These are phyloP conservation scores for Poecile atricapillus DNA, from an alignment of 2,113 vertebrate genomes.

Conservation along the genomic window DNA sequence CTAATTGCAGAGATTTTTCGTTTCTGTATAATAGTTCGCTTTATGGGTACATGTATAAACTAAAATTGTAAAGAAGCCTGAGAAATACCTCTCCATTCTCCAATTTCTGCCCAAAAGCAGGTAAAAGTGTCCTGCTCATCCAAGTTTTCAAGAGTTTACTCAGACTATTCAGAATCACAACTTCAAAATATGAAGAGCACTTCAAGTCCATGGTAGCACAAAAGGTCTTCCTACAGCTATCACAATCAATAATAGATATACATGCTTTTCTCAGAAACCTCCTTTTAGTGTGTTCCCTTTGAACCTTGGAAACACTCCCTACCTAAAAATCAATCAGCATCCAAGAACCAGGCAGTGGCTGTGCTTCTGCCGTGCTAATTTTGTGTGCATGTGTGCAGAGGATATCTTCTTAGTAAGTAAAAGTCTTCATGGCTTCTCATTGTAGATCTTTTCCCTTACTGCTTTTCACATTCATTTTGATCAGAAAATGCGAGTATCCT, in stretches of 20 bases:
- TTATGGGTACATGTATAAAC: background rate
- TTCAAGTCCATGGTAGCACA: background rate
- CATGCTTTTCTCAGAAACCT: background rate
- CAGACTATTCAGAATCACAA: constrained; percentile 20
- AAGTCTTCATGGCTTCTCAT: background rate
- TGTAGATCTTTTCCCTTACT: background rate
- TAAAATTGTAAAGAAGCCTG: background rate
- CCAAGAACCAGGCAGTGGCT: background rate
- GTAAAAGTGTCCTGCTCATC: background rate
- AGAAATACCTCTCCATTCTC: background rate
- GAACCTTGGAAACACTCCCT: background rate
- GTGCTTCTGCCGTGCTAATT: background rate
- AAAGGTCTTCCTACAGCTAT: constrained; percentile 30
- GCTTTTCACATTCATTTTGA: background rate
- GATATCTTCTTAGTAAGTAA: background rate
- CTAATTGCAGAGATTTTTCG: background rate
- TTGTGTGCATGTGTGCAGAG: background rate
- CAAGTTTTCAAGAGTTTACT: constrained; percentile 36
- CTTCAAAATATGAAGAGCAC: constrained; percentile 25
- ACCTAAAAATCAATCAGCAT: constrained; percentile 33
- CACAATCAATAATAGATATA: constrained; percentile 30
- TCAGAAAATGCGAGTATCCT: background rate
- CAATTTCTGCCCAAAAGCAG: background rate
- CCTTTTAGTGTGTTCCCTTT: constrained; percentile 14
- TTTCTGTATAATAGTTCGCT: background rate